These are phyloP conservation scores for Acrobeloides nanus DNA, from an alignment of 2,888 invertebrate genomes.

Conservation along the genomic window DNA sequence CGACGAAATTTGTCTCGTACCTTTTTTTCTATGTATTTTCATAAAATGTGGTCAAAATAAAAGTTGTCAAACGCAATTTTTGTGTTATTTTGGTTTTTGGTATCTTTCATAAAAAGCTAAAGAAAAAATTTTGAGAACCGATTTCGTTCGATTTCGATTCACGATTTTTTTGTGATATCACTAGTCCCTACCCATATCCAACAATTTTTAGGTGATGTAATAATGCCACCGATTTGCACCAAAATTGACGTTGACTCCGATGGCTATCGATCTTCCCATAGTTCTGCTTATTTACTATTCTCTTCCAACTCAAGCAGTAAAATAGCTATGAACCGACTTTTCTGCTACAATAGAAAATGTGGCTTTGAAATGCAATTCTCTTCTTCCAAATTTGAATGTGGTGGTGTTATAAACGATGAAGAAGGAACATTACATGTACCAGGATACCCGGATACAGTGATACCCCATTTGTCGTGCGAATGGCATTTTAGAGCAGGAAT, in stretches of 20 bases:
- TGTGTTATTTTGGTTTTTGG: too few species aligned
- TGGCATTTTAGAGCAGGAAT: slow-evolving; percentile 44
- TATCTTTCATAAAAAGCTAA: too few species aligned
- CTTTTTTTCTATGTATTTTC: too few species aligned
- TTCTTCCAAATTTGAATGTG: slow-evolving; percentile 36
- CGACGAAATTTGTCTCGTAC: too few species aligned
- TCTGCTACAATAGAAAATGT: slow-evolving; percentile 38
- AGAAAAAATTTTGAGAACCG: too few species aligned
- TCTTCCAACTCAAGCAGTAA: slow-evolving; percentile 8
- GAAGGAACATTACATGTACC: slow-evolving; percentile 33
- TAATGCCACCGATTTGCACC: slow-evolving; percentile 17
- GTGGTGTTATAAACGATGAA: slow-evolving; percentile 35
- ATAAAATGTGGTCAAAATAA: too few species aligned
- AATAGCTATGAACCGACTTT: slow-evolving; percentile 20
- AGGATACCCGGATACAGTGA: slow-evolving; percentile 29
- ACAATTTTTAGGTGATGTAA: slow-evolving; percentile 14
- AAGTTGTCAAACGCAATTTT: too few species aligned
- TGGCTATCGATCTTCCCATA: slow-evolving; percentile 12
- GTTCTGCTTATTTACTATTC: slow-evolving; percentile 15
- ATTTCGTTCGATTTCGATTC: too few species aligned
- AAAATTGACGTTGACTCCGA: slow-evolving; percentile 1
- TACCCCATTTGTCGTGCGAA: slow-evolving; percentile 29
- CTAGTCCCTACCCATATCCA: too few species aligned
- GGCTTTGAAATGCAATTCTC: slow-evolving; percentile 40
- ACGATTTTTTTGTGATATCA: too few species aligned